phyloP scores from a whole-genome alignment of 1,140 invertebrate species.

The Sarcophaga peregrina region DNA sequence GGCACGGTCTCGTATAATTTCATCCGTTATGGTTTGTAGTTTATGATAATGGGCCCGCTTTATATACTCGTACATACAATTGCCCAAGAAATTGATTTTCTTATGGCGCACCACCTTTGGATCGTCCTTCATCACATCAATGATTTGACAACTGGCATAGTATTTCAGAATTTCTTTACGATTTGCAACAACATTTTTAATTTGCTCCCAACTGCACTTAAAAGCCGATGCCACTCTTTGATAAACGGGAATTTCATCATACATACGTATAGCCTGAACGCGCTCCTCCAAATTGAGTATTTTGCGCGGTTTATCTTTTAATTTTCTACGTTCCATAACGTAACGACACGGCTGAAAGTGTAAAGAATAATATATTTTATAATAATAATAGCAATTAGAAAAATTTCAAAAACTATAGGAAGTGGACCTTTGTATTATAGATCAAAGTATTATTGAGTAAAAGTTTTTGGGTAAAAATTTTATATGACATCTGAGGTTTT shows the following conservation, averaged over 20 bases:
- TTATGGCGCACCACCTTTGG: constrained; percentile 41
- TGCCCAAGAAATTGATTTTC: constrained; percentile 48
- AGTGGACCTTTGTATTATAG: neutral
- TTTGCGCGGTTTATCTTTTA: constrained; percentile 45
- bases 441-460: neutral
- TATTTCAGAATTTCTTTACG: constrained; percentile 43
- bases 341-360: constrained; percentile 37
- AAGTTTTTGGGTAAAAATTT: too few species aligned
- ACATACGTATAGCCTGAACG: constrained; percentile 46
- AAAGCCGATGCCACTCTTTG: constrained; percentile 42
- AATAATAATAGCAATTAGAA: neutral
- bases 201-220: constrained; percentile 48
- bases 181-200: constrained; percentile 46
- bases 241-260: constrained; percentile 44
- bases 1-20: constrained; percentile 42
- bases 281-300: constrained; percentile 45
- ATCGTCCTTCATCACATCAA: constrained; percentile 34
- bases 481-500: too few species aligned
- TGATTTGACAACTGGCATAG: constrained; percentile 45
- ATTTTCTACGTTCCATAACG: constrained; percentile 34
- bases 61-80: constrained; percentile 45
- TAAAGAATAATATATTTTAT: neutral
- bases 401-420: neutral
- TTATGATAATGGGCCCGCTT: constrained; percentile 42
- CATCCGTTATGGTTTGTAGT: constrained; percentile 27